These are phyloP conservation scores for Eretmochelys imbricata DNA, from an alignment of 2,113 vertebrate species.

Conservation along the genomic window DNA sequence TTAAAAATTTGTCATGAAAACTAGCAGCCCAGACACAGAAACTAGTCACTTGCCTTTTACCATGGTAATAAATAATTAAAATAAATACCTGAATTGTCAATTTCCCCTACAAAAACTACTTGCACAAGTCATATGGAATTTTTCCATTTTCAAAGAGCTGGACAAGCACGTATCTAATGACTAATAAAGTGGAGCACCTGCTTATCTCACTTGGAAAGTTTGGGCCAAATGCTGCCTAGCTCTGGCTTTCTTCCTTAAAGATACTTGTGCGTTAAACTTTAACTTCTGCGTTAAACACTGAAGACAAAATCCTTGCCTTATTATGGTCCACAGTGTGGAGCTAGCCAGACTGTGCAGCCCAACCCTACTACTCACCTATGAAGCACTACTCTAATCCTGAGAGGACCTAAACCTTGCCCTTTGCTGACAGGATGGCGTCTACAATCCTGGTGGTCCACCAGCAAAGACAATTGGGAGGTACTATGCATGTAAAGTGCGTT, in stretches of 20 bases:
- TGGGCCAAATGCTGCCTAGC: not conserved
- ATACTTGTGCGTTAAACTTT: not conserved
- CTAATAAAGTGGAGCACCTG: not conserved
- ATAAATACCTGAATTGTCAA: not conserved
- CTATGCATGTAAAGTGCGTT: not conserved
- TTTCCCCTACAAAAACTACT: not conserved
- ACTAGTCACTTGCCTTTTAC: not conserved
- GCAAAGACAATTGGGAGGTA: not conserved
- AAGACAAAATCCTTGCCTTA: not conserved
- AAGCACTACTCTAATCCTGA: not conserved
- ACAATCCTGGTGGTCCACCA: not conserved
- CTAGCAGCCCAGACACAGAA: not conserved
- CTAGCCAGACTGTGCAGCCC: too few relatives aligned
- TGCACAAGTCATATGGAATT: not conserved
- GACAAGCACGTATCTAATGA: not conserved
- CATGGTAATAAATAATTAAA: not conserved
- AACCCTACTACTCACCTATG: not conserved
- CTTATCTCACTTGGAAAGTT: not conserved
- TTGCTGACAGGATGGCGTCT: not conserved
- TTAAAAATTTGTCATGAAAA: constrained; percentile 27
- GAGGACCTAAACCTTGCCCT: not conserved
- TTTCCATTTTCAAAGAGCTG: not conserved
- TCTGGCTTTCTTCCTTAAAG: not conserved
- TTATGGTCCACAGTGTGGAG: not conserved
- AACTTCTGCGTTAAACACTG: not conserved